Evolutionary conservation across 2,113 vertebrate species (phyloP).

Genomic region (Paracanthobrama guichenoti): DNA sequence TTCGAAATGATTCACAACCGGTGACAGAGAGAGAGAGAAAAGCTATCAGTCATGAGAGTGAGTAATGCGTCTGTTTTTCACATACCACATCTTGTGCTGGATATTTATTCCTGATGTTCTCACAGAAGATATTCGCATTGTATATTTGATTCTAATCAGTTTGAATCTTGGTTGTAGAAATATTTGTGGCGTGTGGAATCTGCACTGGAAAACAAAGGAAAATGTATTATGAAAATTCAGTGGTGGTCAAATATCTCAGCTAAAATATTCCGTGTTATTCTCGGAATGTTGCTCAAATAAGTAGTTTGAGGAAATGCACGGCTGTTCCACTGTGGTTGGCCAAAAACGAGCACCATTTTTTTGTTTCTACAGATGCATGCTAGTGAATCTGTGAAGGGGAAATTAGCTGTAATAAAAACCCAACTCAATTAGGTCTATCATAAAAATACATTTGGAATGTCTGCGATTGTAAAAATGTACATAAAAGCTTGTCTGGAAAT

Average conservation of each 20-base stretch:
- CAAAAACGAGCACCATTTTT: conserved; percentile 46
- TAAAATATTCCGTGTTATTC: conserved; percentile 17
- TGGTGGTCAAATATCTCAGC: neutral
- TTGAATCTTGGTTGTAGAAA: conserved; percentile 4
- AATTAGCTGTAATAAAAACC: conserved; percentile 61
- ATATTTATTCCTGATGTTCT: conserved; percentile 18
- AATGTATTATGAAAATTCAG: neutral
- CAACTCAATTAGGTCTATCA: conserved; percentile 29
- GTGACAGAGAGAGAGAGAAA: neutral
- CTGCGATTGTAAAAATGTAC: conserved; percentile 15
- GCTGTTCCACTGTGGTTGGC: conserved; percentile 51
- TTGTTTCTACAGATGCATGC: conserved; percentile 53
- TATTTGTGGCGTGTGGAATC: conserved; percentile 15
- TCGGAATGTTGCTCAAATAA: conserved; percentile 53
- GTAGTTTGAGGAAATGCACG: conserved; percentile 57
- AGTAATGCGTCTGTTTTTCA: conserved; percentile 63
- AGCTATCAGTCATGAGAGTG: neutral
- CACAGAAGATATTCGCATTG: neutral
- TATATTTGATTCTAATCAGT: conserved; percentile 12
- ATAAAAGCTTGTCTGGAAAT: conserved; percentile 39
- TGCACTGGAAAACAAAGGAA: neutral
- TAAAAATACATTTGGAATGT: conserved; percentile 42
- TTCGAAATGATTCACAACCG: neutral
- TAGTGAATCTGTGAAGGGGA: conserved; percentile 54
- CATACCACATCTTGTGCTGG: conserved; percentile 51